Conservation (phyloP, 2,797 vertebrate species). For the Urosaurus nigricauda region DNA sequence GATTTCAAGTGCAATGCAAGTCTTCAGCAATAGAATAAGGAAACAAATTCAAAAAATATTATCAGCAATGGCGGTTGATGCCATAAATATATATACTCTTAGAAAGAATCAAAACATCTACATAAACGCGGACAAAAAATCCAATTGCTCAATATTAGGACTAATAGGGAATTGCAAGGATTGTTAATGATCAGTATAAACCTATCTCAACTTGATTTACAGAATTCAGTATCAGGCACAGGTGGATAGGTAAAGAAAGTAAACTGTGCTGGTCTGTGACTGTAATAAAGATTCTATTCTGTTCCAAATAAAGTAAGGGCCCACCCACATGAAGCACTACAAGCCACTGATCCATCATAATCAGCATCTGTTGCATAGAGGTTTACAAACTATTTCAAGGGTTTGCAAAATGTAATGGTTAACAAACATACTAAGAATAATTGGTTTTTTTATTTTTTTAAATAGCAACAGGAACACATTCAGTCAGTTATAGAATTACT, state of each 20-base stretch:
- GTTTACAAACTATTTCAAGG: background rate
- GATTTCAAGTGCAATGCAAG: background rate
- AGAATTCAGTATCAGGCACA: background rate
- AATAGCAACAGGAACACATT: conserved; percentile 1
- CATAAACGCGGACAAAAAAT: background rate
- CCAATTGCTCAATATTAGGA: background rate
- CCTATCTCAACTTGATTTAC: background rate
- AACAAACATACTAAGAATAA: background rate
- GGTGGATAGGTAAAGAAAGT: background rate
- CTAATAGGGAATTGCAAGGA: background rate
- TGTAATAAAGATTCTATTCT: no score
- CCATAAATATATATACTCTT: background rate
- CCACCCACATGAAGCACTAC: background rate
- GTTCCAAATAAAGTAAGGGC: background rate
- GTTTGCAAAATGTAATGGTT: background rate
- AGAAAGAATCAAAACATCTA: background rate
- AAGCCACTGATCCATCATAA: conserved; percentile 4
- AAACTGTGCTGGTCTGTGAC: background rate
- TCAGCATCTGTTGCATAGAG: background rate
- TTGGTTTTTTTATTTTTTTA: background rate
- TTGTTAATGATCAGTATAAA: background rate
- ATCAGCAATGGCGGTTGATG: background rate
- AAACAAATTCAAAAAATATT: background rate
- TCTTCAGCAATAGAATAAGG: background rate
- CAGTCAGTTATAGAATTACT: background rate